A percentile compares a stretch with the other conserved stretches of the same genome.
Evolutionary conservation across 2,113 vertebrate species (phyloP).

Genomic region (Ifrita kowaldi): DNA sequence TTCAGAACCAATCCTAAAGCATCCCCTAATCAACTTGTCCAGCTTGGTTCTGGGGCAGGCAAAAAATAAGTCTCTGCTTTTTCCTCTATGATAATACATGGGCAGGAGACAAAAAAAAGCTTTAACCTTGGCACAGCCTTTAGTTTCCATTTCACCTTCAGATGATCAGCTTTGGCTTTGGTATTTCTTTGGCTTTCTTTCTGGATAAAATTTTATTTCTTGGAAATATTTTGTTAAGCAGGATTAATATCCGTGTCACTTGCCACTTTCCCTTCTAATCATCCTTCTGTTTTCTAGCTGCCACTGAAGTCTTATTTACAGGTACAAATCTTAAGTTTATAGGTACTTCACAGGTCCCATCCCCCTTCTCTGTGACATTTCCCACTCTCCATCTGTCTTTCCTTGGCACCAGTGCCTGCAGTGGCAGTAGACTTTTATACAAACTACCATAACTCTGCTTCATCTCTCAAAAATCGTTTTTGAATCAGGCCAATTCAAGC

Average conservation of each 20-base stretch:
- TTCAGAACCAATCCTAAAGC: background rate
- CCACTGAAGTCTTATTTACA: background rate
- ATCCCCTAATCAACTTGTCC: background rate
- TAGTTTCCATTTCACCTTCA: background rate
- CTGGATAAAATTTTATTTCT: background rate
- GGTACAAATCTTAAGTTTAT: background rate
- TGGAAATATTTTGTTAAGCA: background rate
- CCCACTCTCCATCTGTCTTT: background rate
- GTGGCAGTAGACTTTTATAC: background rate
- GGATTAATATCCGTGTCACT: background rate
- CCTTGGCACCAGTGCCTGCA: background rate
- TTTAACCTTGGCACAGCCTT: background rate
- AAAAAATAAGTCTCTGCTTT: background rate
- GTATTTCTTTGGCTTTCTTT: background rate
- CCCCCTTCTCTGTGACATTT: background rate
- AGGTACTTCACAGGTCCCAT: background rate
- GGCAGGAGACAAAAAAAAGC: background rate
- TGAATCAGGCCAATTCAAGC: background rate
- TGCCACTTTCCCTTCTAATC: background rate
- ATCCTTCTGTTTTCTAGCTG: background rate
- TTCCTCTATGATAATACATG: background rate
- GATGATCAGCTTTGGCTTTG: background rate
- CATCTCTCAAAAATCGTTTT: background rate
- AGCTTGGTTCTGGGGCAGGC: background rate
- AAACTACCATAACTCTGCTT: background rate